Conservation (phyloP, 2,888 invertebrate species). For the Anoncus sp. region DNA sequence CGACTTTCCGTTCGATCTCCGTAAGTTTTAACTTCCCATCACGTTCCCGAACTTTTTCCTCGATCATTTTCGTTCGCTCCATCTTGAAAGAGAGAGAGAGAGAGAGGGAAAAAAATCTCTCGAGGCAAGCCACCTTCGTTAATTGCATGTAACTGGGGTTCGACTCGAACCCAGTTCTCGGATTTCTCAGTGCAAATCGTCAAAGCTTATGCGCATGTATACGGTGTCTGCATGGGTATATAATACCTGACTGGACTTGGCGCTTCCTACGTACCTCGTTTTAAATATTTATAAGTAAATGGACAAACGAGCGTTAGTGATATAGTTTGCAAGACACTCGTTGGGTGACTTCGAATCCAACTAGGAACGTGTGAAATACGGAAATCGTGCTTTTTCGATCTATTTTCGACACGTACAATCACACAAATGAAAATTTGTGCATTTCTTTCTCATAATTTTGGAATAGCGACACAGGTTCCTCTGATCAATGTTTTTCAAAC, state of each 20-base stretch:
- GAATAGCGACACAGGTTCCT: too few species aligned
- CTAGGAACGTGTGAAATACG: background rate
- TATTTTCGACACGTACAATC: too few species aligned
- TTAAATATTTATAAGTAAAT: slow-evolving; percentile 57
- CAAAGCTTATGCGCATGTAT: slow-evolving; percentile 29
- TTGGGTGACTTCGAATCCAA: background rate
- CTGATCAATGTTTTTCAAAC: too few species aligned
- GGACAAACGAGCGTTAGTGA: slow-evolving; percentile 23
- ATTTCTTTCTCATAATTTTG: too few species aligned
- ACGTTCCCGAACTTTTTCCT: slow-evolving; percentile 69
- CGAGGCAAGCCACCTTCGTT: slow-evolving; percentile 64
- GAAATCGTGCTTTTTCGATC: background rate
- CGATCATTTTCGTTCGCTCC: slow-evolving; percentile 63
- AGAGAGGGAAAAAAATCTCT: slow-evolving; percentile 55
- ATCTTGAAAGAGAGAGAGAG: slow-evolving; percentile 44
- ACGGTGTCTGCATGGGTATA: background rate
- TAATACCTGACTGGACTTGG: slow-evolving; percentile 48
- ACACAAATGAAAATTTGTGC: too few species aligned
- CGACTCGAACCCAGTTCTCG: slow-evolving; percentile 41
- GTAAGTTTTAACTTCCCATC: slow-evolving; percentile 66
- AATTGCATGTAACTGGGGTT: slow-evolving; percentile 73
- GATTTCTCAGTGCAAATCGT: slow-evolving; percentile 52
- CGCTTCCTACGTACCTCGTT: slow-evolving; percentile 61
- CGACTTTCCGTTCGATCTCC: slow-evolving; percentile 49
- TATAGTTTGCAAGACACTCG: slow-evolving; percentile 9